Evolutionary conservation across 2,113 vertebrate species (phyloP).

Genomic region (Oryzias curvinotus): DNA sequence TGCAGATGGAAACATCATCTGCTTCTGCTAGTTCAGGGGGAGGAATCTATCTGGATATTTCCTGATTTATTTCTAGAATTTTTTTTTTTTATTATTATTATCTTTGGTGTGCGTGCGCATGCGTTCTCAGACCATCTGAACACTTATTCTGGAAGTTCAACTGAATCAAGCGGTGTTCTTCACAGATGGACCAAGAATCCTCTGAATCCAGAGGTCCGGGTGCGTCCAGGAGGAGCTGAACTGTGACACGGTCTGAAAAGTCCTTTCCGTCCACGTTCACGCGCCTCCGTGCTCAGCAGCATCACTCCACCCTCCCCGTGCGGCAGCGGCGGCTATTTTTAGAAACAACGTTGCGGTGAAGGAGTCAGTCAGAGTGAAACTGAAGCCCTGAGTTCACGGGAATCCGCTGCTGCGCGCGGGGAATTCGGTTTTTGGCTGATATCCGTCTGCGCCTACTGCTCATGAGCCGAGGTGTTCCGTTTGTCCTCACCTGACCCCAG

Average conservation of each 20-base stretch:
- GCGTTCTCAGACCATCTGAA: too few relatives aligned
- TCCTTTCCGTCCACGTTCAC: constrained; percentile 17
- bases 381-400: constrained; percentile 26
- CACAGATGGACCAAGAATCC: too few relatives aligned
- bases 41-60: too few relatives aligned
- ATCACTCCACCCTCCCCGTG: constrained; percentile 4
- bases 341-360: constrained; percentile 57
- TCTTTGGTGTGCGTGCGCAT: too few relatives aligned
- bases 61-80: too few relatives aligned
- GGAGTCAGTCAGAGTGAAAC: constrained; percentile 50
- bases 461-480: constrained; percentile 14
- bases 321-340: constrained; percentile 64
- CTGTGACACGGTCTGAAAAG: constrained; percentile 15
- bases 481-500: constrained; percentile 31
- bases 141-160: constrained; percentile 31
- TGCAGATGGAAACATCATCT: too few relatives aligned
- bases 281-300: constrained; percentile 30
- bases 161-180: constrained; percentile 1
- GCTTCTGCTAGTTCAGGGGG: too few relatives aligned
- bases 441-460: background rate
- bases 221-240: background rate
- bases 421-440: background rate
- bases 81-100: too few relatives aligned
- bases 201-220: background rate
- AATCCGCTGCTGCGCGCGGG: constrained; percentile 25